Evolutionary conservation across 2,888 invertebrate species (phyloP).

Genomic region (Tipula unca): DNA sequence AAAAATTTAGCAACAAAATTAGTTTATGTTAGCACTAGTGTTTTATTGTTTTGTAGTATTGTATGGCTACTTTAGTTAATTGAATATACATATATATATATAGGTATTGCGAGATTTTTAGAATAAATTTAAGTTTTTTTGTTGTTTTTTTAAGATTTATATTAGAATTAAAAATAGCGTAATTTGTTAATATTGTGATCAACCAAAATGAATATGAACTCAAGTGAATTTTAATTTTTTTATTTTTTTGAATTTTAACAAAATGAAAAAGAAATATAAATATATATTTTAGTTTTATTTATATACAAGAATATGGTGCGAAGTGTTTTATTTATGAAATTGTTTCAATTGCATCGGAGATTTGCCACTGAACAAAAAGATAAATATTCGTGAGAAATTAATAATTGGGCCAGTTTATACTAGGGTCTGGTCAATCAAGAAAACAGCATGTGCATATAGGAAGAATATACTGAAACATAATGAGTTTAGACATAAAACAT

Average conservation of each 20-base stretch:
- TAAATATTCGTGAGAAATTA: too few species aligned
- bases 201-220: not conserved
- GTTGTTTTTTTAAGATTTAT: not conserved
- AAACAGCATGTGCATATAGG: too few species aligned
- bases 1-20: not conserved
- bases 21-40: not conserved
- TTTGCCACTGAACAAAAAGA: too few species aligned
- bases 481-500: too few species aligned
- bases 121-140: not conserved
- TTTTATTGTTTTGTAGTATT: not conserved
- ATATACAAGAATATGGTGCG: not conserved
- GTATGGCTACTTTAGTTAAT: not conserved
- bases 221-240: not conserved
- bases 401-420: too few species aligned
- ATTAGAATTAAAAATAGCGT: not conserved
- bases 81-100: not conserved
- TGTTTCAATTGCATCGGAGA: too few species aligned
- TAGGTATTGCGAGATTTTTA: not conserved
- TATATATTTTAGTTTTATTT: not conserved
- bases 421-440: too few species aligned
- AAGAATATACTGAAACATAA: too few species aligned
- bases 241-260: not conserved
- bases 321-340: not conserved
- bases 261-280: not conserved
- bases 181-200: not conserved